Conservation (phyloP, 2,113 vertebrate species). For the Fulica atra region DNA sequence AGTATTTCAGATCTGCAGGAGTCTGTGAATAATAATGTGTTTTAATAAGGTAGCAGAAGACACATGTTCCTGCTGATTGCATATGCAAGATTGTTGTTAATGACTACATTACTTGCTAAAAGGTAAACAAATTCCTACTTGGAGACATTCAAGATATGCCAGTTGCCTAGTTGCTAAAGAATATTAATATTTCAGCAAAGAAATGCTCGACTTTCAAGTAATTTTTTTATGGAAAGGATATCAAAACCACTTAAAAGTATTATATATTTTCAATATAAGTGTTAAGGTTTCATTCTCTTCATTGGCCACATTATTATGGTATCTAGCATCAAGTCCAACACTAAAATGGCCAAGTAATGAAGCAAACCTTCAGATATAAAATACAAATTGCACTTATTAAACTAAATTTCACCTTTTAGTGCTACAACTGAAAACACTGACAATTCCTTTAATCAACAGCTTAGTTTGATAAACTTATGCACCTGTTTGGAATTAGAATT, state of each 20-base stretch:
- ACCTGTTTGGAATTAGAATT: background rate
- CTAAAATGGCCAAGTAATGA: background rate
- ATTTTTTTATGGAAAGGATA: background rate
- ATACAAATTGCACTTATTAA: background rate
- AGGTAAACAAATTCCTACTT: constrained; percentile 44
- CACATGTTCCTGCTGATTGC: constrained; percentile 22
- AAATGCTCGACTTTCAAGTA: background rate
- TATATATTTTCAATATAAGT: background rate
- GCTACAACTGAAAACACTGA: background rate
- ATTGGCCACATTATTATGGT: background rate
- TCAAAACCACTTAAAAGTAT: background rate
- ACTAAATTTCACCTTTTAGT: background rate
- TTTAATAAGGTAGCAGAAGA: constrained; percentile 23
- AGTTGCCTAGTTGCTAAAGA: constrained; percentile 30
- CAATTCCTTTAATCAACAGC: background rate
- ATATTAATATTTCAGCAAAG: constrained; percentile 20
- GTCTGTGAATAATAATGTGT: constrained; percentile 10
- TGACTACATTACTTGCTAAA: constrained; percentile 42
- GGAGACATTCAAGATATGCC: background rate
- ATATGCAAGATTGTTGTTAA: constrained; percentile 21
- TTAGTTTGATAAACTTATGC: background rate
- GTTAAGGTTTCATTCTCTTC: background rate
- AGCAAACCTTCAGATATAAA: background rate
- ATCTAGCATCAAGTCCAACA: background rate
- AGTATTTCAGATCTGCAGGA: background rate